phyloP scores from a whole-genome alignment of 1,140 invertebrate genomes.

The Choristoneura fumiferana region DNA sequence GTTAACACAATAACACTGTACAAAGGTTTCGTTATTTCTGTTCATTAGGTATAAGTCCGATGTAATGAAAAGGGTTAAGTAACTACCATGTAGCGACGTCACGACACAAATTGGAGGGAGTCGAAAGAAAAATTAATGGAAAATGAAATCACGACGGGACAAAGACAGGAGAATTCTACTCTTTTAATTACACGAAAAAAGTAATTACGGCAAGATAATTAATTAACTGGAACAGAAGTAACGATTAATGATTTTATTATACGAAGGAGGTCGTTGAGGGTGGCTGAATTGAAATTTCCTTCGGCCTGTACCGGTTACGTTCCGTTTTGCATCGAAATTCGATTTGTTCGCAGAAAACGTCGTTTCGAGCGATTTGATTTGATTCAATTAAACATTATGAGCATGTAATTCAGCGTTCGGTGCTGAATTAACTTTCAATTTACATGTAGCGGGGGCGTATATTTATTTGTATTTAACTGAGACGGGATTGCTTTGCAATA shows the following conservation, averaged over 20 bases:
- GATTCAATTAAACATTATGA: constrained; percentile 55
- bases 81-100: constrained; percentile 64
- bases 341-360: constrained; percentile 45
- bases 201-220: constrained; percentile 78
- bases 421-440: constrained; percentile 31
- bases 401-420: constrained; percentile 32
- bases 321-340: constrained; percentile 49
- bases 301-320: constrained; percentile 37
- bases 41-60: constrained; percentile 47
- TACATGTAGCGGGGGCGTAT: not conserved
- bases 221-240: constrained; percentile 78
- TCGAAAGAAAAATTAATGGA: constrained; percentile 77
- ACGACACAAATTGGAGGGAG: constrained; percentile 73
- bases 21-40: constrained; percentile 10
- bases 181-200: constrained; percentile 79
- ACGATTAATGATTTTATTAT: constrained; percentile 79
- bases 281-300: constrained; percentile 67
- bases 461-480: constrained; percentile 8
- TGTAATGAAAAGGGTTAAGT: constrained; percentile 67
- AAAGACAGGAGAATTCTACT: constrained; percentile 77
- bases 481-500: not conserved
- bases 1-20: constrained; percentile 15
- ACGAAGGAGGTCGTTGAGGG: constrained; percentile 63
- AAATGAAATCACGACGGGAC: constrained; percentile 76
- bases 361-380: constrained; percentile 60